Base-by-base conservation (phyloP, 2,888 invertebrate genomes). In the Diarsia rubi region DNA sequence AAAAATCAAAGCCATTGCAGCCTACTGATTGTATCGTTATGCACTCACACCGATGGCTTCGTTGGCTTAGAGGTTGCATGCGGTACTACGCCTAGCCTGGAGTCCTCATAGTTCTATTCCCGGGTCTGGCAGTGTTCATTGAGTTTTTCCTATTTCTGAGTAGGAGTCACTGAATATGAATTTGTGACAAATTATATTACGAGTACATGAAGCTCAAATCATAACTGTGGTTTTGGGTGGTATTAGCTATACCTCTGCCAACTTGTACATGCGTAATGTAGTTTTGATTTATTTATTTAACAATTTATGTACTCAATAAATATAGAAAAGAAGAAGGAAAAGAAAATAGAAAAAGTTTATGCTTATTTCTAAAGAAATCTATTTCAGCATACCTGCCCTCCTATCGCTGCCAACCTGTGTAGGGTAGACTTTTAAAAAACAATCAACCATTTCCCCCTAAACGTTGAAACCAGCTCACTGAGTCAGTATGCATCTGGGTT, bases 401-500 rank as follows among this genome's bases (percentile, higher is more conserved):
- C 37, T 6, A 37, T 37, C 37, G 5, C 37, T 37, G 37, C 37
- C 37, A 3, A 37, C 37, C 37, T 37, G 2, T 6, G 37, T 37
- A 37, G 37, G 37, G 37, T 37, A 37, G 37, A 4, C 21, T 27
- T 24, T 59, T 44, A 9, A n/a, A 9, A n/a, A 21, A 14, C 21
- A 47, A 47, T 4, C 3, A n/a, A 63, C 27, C 31, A 52, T 31
- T 42, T 19, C 1, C 14, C n/a, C 37, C 24, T 52, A 66, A 69
- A 19, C 37, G n/a, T 54, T 59, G n/a, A 49, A 60, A 70, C 81
- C n/a, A n/a, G 60, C 59, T 37, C 60, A 84, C 47, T 68, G 72
- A 73, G 63, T 76, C 69, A 68, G 69, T 44, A 78, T 88, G 82
- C 81, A 87, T 87, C 83, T 82, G 87, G 88, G 91, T 91, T 91